Conservation (phyloP, 92 coral and sea anemone genomes). For the Porites divaricata region DNA sequence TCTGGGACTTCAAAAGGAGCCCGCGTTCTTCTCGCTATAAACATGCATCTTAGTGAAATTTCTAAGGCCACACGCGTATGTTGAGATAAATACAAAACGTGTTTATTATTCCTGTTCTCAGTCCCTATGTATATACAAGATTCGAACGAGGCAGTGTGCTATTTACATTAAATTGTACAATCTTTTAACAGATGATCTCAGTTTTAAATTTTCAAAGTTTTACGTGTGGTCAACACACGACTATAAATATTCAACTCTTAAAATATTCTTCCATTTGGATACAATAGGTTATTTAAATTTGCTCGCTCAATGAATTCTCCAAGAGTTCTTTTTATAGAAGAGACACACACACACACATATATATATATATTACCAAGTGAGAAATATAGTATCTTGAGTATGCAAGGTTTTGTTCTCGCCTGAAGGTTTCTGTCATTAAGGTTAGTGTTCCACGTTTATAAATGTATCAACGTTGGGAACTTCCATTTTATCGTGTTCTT, state of each 20-base stretch:
- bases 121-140: constrained; percentile 58
- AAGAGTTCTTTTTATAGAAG: constrained; percentile 12
- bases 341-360: neutral
- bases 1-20: constrained; percentile 46
- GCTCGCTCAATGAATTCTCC: constrained; percentile 26
- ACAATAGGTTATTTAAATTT: constrained; percentile 36
- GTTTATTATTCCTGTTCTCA: constrained; percentile 53
- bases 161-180: constrained; percentile 61
- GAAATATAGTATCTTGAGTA: constrained; percentile 25
- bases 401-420: constrained; percentile 7
- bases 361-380: constrained; percentile 20
- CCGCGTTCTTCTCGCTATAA: constrained; percentile 34
- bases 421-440: constrained; percentile 7
- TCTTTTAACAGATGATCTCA: constrained; percentile 9
- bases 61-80: constrained; percentile 34
- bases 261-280: constrained; percentile 50
- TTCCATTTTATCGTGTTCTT: constrained; percentile 81
- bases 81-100: constrained; percentile 45
- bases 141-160: constrained; percentile 35
- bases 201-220: constrained; percentile 16
- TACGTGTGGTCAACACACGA: constrained; percentile 64
- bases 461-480: constrained; percentile 62
- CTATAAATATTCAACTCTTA: constrained; percentile 51
- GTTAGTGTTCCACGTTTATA: constrained; percentile 86
- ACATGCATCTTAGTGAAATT: constrained; percentile 25